These are phyloP conservation scores for Pogona vitticeps DNA, from an alignment of 2,113 vertebrate species.

Conservation along the genomic window DNA sequence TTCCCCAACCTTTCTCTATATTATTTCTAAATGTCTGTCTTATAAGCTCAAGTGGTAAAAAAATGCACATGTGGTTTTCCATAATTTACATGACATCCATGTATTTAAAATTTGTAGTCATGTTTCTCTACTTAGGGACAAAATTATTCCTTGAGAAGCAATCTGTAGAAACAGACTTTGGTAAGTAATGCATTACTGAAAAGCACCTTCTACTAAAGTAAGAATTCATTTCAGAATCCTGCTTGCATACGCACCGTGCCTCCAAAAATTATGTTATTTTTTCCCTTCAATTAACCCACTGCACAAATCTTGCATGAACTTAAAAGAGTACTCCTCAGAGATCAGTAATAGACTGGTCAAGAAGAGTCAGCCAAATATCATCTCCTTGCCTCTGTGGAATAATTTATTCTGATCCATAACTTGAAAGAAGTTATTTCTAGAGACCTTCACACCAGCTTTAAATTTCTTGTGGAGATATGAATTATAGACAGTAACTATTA, in stretches of 20 bases:
- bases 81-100: background rate
- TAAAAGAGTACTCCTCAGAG: constrained; percentile 26
- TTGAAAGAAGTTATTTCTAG: constrained; percentile 43
- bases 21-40: background rate
- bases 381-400: constrained; percentile 37
- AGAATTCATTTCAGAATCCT: constrained; percentile 31
- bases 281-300: constrained; percentile 39
- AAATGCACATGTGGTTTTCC: background rate
- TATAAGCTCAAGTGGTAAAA: background rate
- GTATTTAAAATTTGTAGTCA: background rate
- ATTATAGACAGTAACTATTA: constrained; percentile 3
- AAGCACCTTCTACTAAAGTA: constrained; percentile 3
- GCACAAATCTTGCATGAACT: constrained; percentile 43
- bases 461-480: constrained; percentile 12
- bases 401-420: constrained; percentile 43
- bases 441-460: constrained; percentile 15
- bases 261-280: constrained; percentile 45
- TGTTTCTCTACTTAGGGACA: background rate
- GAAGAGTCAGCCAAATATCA: constrained; percentile 38
- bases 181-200: background rate
- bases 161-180: background rate
- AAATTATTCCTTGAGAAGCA: background rate
- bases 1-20: background rate
- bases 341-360: constrained; percentile 27
- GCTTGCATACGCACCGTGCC: constrained; percentile 19